These are phyloP conservation scores for Apodemia zela DNA, from an alignment of 2,888 invertebrate genomes.

Conservation along the genomic window DNA sequence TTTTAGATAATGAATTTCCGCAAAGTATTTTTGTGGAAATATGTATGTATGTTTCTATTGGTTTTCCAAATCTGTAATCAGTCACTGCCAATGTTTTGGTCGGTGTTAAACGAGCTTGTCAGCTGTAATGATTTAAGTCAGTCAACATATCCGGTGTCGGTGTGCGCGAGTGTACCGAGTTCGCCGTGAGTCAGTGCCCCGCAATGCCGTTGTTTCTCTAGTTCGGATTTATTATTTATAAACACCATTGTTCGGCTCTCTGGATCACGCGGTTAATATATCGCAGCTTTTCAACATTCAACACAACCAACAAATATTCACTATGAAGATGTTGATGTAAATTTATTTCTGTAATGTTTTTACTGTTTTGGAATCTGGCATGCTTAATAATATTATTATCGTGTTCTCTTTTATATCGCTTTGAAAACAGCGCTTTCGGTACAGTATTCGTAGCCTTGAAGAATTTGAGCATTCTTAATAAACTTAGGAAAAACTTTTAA, in stretches of 20 bases:
- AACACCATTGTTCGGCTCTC: slow-evolving; percentile 28
- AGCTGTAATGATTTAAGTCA: not conserved
- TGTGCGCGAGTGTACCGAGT: slow-evolving; percentile 23
- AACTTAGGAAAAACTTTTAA: too few species aligned
- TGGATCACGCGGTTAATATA: slow-evolving; percentile 29
- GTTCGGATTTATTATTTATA: slow-evolving; percentile 31
- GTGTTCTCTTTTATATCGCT: not conserved
- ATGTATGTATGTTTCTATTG: too few species aligned
- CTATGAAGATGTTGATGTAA: not conserved
- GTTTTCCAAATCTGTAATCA: too few species aligned
- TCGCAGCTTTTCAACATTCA: slow-evolving; percentile 14
- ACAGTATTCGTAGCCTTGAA: too few species aligned
- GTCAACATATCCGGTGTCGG: not conserved
- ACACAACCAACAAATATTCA: not conserved
- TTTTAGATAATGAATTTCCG: too few species aligned
- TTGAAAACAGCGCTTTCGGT: not conserved
- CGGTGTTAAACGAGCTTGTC: not conserved
- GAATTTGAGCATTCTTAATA: too few species aligned
- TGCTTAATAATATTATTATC: not conserved
- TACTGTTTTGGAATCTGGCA: not conserved
- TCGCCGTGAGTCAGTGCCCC: slow-evolving; percentile 21
- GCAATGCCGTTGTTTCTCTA: slow-evolving; percentile 27
- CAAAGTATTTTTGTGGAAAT: too few species aligned
- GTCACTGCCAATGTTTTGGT: not conserved
- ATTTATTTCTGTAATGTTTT: not conserved